Evolutionary conservation across 1,140 invertebrate genomes (phyloP), one percentile per base, ranked within the genome.

Genomic region (Drosophila ogumai): DNA sequence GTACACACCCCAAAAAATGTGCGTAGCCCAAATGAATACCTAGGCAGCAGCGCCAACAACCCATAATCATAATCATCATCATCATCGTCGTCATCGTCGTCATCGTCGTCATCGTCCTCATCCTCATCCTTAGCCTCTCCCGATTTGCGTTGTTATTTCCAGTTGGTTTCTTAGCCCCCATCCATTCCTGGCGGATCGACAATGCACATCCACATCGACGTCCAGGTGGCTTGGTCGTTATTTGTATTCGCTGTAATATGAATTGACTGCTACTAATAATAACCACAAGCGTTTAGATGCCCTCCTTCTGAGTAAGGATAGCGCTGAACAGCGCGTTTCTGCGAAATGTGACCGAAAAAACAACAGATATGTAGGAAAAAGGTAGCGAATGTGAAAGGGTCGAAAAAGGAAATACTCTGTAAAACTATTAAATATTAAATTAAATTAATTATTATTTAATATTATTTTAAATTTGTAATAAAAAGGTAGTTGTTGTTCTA

Each of bases 241-340:
- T 90, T 84, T 90, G 85, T 81, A 90, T 90, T 90, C 75, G 65
- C 76, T 71, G 76, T 81, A 88, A 88, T 84, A 65, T 78, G 84
- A 80, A 90, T 88, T 88, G 85, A 84, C 84, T 82, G 67, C 80
- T 55, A 82, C 85, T 81, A 84, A 90, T 88, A 88, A 88, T 90
- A 88, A 84, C 65, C 73, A 88, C 69, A 54, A 77, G 79, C 75
- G 68, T 79, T 79, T 82, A 78, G 74, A 56, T 63, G 58, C 46
- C 50, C 49, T 57, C 36, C 63, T 60, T 63, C 44, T 40, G 19
- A 19, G 46, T 41, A 47, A 49, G 68, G 68, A 72, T 72, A 68
- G 63, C 10, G 25, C 36, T 25, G 38, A 56, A 17, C 64, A 46
- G 52, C 22, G 34, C 40, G 31, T 44, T 69, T 13, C 47, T 61